Percentiles rank a stretch among this genome's conserved stretches.
These are phyloP conservation scores for Dinocampus coccinellae DNA, from an alignment of 2,888 invertebrate genomes.

Conservation along the genomic window DNA sequence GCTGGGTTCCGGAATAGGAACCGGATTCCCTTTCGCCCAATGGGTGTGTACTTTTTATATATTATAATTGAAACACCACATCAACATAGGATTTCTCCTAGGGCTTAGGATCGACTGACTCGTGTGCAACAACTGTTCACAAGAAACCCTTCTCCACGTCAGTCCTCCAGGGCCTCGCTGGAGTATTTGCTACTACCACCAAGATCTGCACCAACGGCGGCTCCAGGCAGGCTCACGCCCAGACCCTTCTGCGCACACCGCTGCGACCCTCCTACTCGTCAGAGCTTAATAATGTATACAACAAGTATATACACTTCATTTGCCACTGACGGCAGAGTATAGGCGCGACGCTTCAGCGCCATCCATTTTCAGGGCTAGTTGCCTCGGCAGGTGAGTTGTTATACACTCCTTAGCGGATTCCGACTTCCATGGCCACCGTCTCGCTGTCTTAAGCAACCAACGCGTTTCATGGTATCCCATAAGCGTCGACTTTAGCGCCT, in stretches of 20 bases:
- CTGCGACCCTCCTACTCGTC: slow-evolving; percentile 75
- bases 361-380: too few relatives aligned
- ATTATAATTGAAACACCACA: slow-evolving; percentile 58
- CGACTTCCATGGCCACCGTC: too few relatives aligned
- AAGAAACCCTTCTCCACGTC: slow-evolving; percentile 76
- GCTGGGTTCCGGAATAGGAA: slow-evolving; percentile 72
- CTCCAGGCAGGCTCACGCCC: slow-evolving; percentile 9
- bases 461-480: too few relatives aligned
- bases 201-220: slow-evolving; percentile 66
- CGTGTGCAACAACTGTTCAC: slow-evolving; percentile 75
- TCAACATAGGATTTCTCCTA: slow-evolving; percentile 71
- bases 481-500: too few relatives aligned
- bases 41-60: slow-evolving; percentile 65
- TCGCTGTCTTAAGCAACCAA: too few relatives aligned
- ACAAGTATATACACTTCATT: slow-evolving; percentile 70
- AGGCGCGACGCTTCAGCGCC: too few relatives aligned
- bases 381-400: too few relatives aligned
- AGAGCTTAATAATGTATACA: slow-evolving; percentile 72
- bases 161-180: slow-evolving; percentile 76
- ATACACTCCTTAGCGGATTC: too few relatives aligned
- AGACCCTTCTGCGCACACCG: slow-evolving; percentile 64
- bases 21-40: slow-evolving; percentile 74
- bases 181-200: slow-evolving; percentile 75
- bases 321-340: background rate
- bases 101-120: slow-evolving; percentile 75